Percentiles rank a stretch among this genome's conserved stretches.
Conservation (phyloP, 1,140 invertebrate genomes). For the Pseudomyrmex gracilis region DNA sequence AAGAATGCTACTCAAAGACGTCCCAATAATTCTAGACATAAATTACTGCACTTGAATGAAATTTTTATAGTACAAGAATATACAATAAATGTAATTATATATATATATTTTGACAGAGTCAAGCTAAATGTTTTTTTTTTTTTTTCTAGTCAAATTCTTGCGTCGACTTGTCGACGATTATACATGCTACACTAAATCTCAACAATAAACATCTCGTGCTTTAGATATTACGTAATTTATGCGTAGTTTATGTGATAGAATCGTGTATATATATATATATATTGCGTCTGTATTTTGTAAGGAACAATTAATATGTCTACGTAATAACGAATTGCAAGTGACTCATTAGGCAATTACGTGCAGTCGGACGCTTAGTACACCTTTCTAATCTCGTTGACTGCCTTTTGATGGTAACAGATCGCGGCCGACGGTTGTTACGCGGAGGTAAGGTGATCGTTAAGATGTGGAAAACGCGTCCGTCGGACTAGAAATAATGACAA, state of each 20-base stretch:
- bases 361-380: conserved; percentile 35
- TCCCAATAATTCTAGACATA: too few relatives aligned
- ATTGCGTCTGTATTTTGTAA: conserved; percentile 13
- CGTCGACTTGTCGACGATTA: neutral
- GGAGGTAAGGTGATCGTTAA: conserved; percentile 54
- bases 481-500: conserved; percentile 60
- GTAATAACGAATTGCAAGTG: conserved; percentile 33
- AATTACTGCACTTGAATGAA: too few relatives aligned
- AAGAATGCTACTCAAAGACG: neutral
- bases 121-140: neutral
- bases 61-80: too few relatives aligned
- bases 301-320: conserved; percentile 50
- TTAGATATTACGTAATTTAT: neutral
- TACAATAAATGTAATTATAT: too few relatives aligned
- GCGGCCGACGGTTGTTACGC: conserved; percentile 29
- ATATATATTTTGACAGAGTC: neutral
- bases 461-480: conserved; percentile 59
- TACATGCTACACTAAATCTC: conserved; percentile 5
- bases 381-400: conserved; percentile 63
- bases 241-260: conserved; percentile 3
- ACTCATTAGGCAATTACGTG: conserved; percentile 47
- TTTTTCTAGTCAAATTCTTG: neutral
- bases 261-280: too few relatives aligned
- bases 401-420: conserved; percentile 66
- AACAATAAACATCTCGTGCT: neutral